Conservation (phyloP, 2,113 vertebrate genomes). For the Lynx canadensis region DNA sequence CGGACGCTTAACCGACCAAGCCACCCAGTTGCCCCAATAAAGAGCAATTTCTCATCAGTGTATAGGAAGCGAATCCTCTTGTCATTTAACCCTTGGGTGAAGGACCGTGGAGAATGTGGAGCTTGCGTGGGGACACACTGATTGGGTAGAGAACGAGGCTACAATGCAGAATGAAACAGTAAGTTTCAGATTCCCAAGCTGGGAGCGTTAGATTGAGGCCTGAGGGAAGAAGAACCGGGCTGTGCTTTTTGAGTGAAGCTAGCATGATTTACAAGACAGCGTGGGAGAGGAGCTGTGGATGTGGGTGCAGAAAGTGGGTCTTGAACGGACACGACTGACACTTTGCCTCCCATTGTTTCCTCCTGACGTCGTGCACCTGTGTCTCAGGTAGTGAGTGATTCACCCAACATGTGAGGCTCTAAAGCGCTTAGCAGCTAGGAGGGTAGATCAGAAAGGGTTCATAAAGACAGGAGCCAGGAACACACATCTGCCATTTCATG, state of each 20-base stretch:
- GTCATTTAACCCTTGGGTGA: not conserved
- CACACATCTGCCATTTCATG: no score
- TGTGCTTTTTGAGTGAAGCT: not conserved
- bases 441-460: not conserved
- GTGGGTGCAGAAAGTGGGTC: not conserved
- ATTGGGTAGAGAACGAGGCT: not conserved
- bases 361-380: not conserved
- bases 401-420: not conserved
- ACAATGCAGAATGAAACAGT: not conserved
- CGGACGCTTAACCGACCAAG: no score
- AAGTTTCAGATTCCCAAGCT: not conserved
- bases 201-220: not conserved
- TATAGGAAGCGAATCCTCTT: not conserved
- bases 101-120: not conserved
- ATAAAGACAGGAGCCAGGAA: not conserved
- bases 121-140: not conserved
- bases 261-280: not conserved
- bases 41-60: not conserved
- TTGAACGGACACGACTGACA: not conserved
- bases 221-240: not conserved
- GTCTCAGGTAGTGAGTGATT: not conserved
- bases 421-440: not conserved
- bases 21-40: no score
- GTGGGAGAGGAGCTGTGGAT: not conserved
- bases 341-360: not conserved